Conservation (phyloP, 37 sponge, comb jelly and placozoan species). For the Chondrilla cf. caribensis region DNA sequence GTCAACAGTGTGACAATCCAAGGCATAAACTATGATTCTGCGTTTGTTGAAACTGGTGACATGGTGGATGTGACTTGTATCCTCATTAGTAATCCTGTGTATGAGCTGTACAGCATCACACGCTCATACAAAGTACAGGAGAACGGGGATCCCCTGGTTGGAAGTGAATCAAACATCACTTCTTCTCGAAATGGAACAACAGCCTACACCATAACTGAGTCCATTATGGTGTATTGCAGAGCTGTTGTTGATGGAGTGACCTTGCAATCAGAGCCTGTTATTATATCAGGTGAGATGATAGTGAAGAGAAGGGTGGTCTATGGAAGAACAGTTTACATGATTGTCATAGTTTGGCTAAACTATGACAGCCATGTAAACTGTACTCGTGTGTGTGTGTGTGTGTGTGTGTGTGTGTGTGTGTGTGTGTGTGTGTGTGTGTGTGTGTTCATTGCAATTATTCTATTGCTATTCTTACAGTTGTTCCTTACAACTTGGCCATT, state of each 20-base stretch:
- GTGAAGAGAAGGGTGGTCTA: no score
- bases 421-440: neutral
- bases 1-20: neutral
- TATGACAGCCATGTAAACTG: no score
- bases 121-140: neutral
- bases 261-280: neutral
- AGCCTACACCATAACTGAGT: neutral
- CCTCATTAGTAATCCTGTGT: conserved; percentile 13
- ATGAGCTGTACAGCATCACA: neutral
- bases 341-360: no score
- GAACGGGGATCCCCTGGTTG: neutral
- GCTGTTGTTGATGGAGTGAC: neutral
- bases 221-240: neutral
- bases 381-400: no score
- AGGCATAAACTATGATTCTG: neutral
- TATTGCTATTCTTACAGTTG: no score
- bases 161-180: neutral
- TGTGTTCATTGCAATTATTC: no score
- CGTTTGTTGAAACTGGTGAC: neutral
- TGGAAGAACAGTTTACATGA: no score
- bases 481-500: neutral
- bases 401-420: no score
- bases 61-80: conserved; percentile 14
- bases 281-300: conserved; percentile 7
- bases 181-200: no score